A percentile compares a stretch with the other conserved stretches of the same genome.
These are phyloP conservation scores for Adrianichthys oophorus DNA, from an alignment of 2,797 vertebrate species.

Conservation along the genomic window DNA sequence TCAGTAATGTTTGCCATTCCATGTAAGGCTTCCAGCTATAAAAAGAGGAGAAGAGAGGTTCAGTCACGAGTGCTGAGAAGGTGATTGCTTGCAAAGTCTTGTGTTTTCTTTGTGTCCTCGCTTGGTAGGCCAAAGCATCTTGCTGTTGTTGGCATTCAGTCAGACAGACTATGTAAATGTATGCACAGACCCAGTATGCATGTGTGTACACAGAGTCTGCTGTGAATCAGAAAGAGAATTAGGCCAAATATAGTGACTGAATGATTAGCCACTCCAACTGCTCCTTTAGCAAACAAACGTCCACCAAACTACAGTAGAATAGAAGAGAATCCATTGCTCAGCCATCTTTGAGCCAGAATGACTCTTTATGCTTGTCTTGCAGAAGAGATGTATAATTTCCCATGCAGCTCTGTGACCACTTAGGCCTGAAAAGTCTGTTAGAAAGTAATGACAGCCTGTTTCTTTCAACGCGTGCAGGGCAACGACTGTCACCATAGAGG, in stretches of 20 bases:
- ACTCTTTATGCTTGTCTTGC: constrained; percentile 49
- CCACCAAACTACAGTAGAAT: constrained; percentile 1
- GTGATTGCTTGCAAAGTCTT: constrained; percentile 62
- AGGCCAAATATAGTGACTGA: constrained; percentile 47
- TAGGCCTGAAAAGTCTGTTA: constrained; percentile 48
- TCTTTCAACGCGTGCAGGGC: constrained; percentile 37
- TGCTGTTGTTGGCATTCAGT: constrained; percentile 63
- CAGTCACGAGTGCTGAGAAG: constrained; percentile 32
- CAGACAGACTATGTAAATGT: constrained; percentile 31
- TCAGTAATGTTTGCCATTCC: constrained; percentile 11
- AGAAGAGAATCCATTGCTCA: constrained; percentile 5
- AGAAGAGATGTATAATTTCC: constrained; percentile 61
- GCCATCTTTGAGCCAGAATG: constrained; percentile 41
- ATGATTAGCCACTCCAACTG: constrained; percentile 43
- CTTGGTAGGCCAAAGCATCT: constrained; percentile 54
- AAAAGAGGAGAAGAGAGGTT: constrained; percentile 17
- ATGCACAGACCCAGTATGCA: neutral
- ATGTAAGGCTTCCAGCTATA: constrained; percentile 11
- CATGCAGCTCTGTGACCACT: constrained; percentile 46
- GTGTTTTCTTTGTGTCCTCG: constrained; percentile 54
- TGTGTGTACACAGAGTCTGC: constrained; percentile 20
- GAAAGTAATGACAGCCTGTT: constrained; percentile 49
- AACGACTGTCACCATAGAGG: constrained; percentile 22
- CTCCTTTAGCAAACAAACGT: constrained; percentile 36
- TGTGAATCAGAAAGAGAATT: constrained; percentile 62